Base-by-base conservation (phyloP, 2,888 invertebrate genomes). In the Drosophila formosana region DNA sequence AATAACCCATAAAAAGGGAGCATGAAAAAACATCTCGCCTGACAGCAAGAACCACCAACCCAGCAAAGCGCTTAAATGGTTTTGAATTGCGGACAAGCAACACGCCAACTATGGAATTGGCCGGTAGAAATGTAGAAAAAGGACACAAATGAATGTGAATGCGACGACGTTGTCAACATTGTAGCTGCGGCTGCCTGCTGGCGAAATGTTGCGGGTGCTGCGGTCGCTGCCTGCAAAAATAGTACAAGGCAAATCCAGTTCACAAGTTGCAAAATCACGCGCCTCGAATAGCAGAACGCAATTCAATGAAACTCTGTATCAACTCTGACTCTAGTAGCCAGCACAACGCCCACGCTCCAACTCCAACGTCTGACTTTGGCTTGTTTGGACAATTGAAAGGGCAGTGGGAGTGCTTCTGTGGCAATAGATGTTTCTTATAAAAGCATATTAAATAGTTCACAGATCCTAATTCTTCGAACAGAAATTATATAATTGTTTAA, bases 201-300 rank as follows among this genome's bases (percentile, higher is more conserved):
- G 69, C 66, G 66, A 72, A 78, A 75, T 68, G 75, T 78, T 72
- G 80, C 66, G 78, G 81, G 46, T 66, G 69, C 55, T 73, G 76
- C 47, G 73, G 77, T 66, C 4, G 62, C 46, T 43, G 32, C 37
- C 52, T 43, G 34, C 34, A 60, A 84, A 85, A 82, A 82, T 80
- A 78, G 85, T 82, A 60, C 67, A 78, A 68, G 67, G 67, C 72
- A 82, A 84, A 87, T 85, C 76, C 76, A 80, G 71, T 65, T 69
- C 84, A 82, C 74, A 85, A 85, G 88, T 77, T 85, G 88, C 85
- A 84, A 87, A 84, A 84, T 84, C 84, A 84, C 88, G 84, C 85
- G 85, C 85, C 74, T 77, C 75, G 84, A 70, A 80, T 68, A 63
- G 66, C 62, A 72, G 69, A 83, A 72, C 66, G 66, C 82, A 86